A percentile compares a stretch with the other conserved stretches of the same genome.
Conservation (phyloP, 2,888 invertebrate genomes). For the Drosophila melanosoma region DNA sequence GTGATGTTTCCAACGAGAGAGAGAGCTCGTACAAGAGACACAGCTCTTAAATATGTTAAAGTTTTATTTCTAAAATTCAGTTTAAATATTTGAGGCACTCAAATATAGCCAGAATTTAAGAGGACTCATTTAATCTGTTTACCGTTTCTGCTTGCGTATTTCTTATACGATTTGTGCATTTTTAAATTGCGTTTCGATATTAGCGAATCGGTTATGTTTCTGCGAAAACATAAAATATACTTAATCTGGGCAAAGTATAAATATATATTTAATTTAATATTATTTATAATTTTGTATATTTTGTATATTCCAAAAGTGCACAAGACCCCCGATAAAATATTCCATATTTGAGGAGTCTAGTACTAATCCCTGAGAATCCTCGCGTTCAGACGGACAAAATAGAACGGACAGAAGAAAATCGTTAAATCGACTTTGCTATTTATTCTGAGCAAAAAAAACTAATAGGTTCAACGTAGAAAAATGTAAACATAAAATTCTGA, state of each 20-base stretch:
- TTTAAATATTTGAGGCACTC: not conserved
- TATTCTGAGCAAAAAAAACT: not conserved
- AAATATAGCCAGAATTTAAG: not conserved
- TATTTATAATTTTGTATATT: too few species aligned
- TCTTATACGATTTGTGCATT: not conserved
- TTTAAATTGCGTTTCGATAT: not conserved
- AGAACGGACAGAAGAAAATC: too few species aligned
- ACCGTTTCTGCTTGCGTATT: not conserved
- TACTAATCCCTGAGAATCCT: not conserved
- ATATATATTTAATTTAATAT: too few species aligned
- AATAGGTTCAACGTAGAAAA: not conserved
- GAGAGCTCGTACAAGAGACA: not conserved
- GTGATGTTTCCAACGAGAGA: not conserved
- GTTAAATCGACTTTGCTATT: too few species aligned
- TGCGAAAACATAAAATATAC: not conserved
- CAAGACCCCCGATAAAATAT: too few species aligned
- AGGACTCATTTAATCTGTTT: too few species aligned
- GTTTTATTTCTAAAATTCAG: not conserved
- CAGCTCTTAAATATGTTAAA: not conserved
- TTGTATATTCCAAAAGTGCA: too few species aligned
- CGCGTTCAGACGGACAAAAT: too few species aligned
- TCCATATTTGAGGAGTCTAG: not conserved
- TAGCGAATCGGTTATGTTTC: too few species aligned
- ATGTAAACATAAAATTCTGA: not conserved
- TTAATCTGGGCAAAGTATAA: not conserved